Evolutionary conservation across 1,140 invertebrate species (phyloP).

Genomic region (Drosophila cardini): DNA sequence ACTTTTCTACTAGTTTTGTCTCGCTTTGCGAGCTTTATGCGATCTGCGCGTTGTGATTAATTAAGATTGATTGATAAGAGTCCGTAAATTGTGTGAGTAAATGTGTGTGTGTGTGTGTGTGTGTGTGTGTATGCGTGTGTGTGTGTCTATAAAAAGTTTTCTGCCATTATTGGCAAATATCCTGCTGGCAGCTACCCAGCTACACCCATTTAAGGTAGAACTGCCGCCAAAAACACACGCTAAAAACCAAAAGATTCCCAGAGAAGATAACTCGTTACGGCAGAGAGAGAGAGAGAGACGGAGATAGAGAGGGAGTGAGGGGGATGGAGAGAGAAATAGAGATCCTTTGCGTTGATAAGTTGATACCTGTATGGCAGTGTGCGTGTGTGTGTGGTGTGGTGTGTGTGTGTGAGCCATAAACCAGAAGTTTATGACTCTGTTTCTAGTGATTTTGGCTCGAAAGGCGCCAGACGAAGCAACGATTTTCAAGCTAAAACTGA

Average conservation of each 20-base stretch:
- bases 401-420: conserved; percentile 61
- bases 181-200: conserved; percentile 69
- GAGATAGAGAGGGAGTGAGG: conserved; percentile 24
- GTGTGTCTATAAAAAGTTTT: conserved; percentile 79
- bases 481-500: background rate
- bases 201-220: conserved; percentile 44
- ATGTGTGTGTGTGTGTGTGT: conserved; percentile 54
- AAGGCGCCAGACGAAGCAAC: conserved; percentile 48
- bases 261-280: conserved; percentile 72
- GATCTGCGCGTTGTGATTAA: conserved; percentile 81
- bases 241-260: conserved; percentile 60
- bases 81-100: conserved; percentile 44
- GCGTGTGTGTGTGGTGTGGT: conserved; percentile 39
- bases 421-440: conserved; percentile 79
- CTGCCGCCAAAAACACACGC: conserved; percentile 40
- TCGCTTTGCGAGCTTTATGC: conserved; percentile 56
- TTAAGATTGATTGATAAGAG: conserved; percentile 84
- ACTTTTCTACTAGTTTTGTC: conserved; percentile 30
- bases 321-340: conserved; percentile 45
- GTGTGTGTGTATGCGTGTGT: conserved; percentile 34
- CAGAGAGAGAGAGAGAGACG: conserved; percentile 58
- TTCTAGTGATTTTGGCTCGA: conserved; percentile 73
- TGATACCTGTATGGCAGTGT: conserved; percentile 31
- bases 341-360: conserved; percentile 67
- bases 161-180: conserved; percentile 82